phyloP scores from a whole-genome alignment of 1,140 invertebrate genomes.

The Stratiolaelaps scimitus region DNA sequence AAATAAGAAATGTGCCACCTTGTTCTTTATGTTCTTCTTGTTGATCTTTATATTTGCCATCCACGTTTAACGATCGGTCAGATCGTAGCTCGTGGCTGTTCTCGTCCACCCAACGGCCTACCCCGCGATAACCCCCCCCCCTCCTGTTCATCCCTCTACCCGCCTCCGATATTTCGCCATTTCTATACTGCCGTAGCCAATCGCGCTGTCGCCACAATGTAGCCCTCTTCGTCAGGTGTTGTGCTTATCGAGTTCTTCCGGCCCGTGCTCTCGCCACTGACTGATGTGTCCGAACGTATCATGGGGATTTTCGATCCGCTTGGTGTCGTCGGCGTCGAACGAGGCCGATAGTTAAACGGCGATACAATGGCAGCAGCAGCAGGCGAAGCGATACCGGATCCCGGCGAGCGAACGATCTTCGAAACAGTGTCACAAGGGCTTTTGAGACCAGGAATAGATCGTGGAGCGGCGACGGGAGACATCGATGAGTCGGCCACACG shows the following conservation, averaged over 20 bases:
- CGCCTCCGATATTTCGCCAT: neutral
- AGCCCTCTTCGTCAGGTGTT: neutral
- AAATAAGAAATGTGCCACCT: too few relatives aligned
- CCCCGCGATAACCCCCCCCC: too few relatives aligned
- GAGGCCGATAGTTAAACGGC: constrained; percentile 19
- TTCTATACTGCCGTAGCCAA: constrained; percentile 2
- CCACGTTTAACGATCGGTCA: too few relatives aligned
- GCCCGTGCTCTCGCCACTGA: neutral
- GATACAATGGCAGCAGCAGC: neutral
- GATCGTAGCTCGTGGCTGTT: too few relatives aligned
- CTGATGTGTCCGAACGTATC: neutral
- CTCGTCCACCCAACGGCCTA: too few relatives aligned
- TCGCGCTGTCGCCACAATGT: constrained; percentile 1
- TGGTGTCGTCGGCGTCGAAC: constrained; percentile 16
- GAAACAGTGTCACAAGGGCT: constrained; percentile 7
- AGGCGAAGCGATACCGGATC: neutral
- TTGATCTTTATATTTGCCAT: too few relatives aligned
- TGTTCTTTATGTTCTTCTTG: too few relatives aligned
- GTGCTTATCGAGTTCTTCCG: neutral
- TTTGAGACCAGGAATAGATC: neutral
- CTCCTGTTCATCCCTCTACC: too few relatives aligned
- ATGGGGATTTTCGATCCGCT: constrained; percentile 18
- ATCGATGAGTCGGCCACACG: neutral
- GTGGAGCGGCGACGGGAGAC: neutral
- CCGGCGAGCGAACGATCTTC: neutral